Conservation (phyloP, 2,113 vertebrate species). For the Laticauda laticaudata region DNA sequence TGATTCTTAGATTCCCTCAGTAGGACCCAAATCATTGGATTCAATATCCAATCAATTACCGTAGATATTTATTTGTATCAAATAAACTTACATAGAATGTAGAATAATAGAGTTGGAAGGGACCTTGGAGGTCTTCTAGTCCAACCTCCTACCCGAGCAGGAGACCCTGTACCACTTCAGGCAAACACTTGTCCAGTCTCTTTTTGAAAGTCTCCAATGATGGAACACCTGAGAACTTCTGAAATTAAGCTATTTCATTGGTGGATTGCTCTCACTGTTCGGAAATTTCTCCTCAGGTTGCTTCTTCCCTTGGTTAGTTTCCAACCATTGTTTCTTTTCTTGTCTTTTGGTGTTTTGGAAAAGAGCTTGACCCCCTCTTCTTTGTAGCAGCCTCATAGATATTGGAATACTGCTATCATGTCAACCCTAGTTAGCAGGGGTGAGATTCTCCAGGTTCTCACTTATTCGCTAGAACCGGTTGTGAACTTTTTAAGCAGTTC, state of each 20-base stretch:
- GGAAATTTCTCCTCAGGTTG: not conserved
- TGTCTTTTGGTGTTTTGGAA: not conserved
- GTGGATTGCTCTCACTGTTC: not conserved
- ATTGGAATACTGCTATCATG: not conserved
- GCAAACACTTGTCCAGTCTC: not conserved
- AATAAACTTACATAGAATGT: not conserved
- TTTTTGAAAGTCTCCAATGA: not conserved
- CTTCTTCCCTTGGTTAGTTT: not conserved
- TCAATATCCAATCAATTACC: not conserved
- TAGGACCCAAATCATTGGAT: not conserved
- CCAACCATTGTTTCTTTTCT: not conserved
- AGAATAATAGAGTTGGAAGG: not conserved
- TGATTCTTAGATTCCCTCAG: not conserved
- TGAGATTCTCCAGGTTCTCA: no score
- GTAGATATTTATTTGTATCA: not conserved
- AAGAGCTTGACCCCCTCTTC: not conserved
- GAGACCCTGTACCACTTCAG: not conserved
- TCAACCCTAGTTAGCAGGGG: not conserved
- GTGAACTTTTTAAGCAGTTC: no score
- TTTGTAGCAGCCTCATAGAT: not conserved
- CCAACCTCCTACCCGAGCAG: not conserved
- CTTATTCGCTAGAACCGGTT: no score
- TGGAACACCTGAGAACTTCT: not conserved
- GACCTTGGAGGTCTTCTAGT: not conserved
- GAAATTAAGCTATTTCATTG: not conserved